Evolutionary conservation across 2,797 vertebrate genomes (phyloP), one percentile per base, ranked within the genome.

Genomic region (Gallinago nigripennis): DNA sequence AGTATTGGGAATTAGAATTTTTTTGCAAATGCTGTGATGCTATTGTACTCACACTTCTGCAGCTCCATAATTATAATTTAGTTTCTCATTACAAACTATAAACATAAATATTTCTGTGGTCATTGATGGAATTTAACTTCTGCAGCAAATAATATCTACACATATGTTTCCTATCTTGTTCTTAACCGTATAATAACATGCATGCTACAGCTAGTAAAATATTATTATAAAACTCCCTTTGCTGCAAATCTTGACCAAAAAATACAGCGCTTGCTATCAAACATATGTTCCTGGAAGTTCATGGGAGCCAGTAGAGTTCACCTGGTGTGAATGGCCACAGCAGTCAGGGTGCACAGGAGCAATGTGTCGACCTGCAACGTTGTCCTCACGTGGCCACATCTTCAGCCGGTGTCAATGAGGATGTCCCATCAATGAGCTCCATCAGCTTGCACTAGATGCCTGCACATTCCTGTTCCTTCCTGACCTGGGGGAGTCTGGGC

Each of bases 151-250:
- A 94, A 46, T 41, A 90, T 85, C 94, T 86, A 60, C 94, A 78
- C 94, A 96, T 79, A 61, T 91, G 88, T 82, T 97, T 94, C 84
- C 81, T 96, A 95, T 90, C 72, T 84, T 57, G 28, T 56, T 94
- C 76, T 65, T 86, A 69, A 82, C 86, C 11, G 1, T 92, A 80
- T 48, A 92, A 89, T 69, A 94, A 95, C 94, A 69, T 61, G 89
- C 94, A 65, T 28, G 82, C 91, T 95, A 63, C 84, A 95, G 94
- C 79, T 78, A 93, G 95, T 94, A 88, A 96, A 97, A 96, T 91
- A 89, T 88, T 95, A 41, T 90, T 95, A 82, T 61, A 61, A 87
- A 89, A 81, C 92, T 88, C 95, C 91, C 70, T 77, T 86, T 82
- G 88, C 82, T 89, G 75, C 75, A 93, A 88, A 72, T 65, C 86